Base-by-base conservation (phyloP, 2,888 invertebrate genomes). In the Oligia latruncula region DNA sequence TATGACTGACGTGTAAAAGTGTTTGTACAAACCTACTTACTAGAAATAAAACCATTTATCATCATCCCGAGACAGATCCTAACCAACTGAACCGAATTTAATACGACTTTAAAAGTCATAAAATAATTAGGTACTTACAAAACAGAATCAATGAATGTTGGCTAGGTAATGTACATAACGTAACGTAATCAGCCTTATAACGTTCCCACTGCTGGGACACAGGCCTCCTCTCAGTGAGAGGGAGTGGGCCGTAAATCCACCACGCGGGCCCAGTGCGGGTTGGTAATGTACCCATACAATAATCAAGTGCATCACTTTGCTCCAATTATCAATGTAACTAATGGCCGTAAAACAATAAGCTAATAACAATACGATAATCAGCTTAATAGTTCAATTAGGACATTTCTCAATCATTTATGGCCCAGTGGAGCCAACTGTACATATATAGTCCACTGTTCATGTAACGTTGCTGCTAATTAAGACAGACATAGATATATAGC, bases 331-430 rank as follows among this genome's bases (percentile, higher is more conserved):
- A 64, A 68, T 49, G 1, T 9, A 60, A 23, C 20, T 29, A 77
- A 82, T 85, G 6, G 70, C 49, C 46, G 9, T 65, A 17, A 80
- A 84, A 87, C 80, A 77, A 77, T 79, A 58, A 62, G 58, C 70
- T 58, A 75, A 81, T 82, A 81, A 80, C 85, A 78, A 73, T 86
- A 65, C 43, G 49, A 73, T 77, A 80, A 89, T 88, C 43, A 87
- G 35, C 46, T 58, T 86, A 83, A 86, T 81, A 78, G 86, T 71
- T 49, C 82, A 85, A 89, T 88, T 89, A 84, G 81, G 68, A 77
- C 71, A 74, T 73, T 86, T 80, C 80, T 71, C 77, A 78, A 89
- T 87, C 77, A 86, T 74, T 82, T 89, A 83, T 78, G 81, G 86
- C 46, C 78, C 80, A 84, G 65, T 81, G 75, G 46, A 87, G 82